Base-by-base conservation (phyloP, 2,888 invertebrate species). In the Netelia melanura region DNA sequence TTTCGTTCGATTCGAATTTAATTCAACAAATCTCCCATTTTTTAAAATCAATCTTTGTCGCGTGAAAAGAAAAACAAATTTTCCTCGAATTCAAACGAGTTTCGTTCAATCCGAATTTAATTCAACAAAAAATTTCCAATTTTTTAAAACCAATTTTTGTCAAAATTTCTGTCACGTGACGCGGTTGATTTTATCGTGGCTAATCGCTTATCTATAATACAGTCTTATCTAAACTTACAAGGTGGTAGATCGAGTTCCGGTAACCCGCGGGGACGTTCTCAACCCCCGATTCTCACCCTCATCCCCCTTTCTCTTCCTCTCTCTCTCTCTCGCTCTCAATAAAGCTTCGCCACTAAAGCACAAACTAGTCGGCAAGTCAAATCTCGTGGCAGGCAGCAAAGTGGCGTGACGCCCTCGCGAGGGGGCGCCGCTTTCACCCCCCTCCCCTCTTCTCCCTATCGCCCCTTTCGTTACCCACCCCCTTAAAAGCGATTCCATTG, bases 401-500 rank as follows among this genome's bases (percentile, higher is more conserved):
- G 86, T 86, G 83, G 86, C 84, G 86, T 81, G 86, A 82, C 81
- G 81, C 76, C 71, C 81, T 76, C 62, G 71, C 52, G 38, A 68
- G 58, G n/a, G 38, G 43, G 2, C 58, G 17, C 30, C 25, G 10
- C 58, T n/a, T 30, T 10, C 23, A 61, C 5, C 58, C 30, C 30
- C 30, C 48, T 71, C 11, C 23, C 17, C 17, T 14, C 58, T 30
- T 44, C 58, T 1, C 65, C 23, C 44, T 11, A 10, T 23, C 43
- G 10, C 14, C 25, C 38, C 56, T 56, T 17, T 9, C 43, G 62
- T 44, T 21, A 48, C 43, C 21, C 70, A 71, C 81, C 68, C 30
- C 82, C 78, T 64, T 72, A 75, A 62, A 11, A 83, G 80, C 74
- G 79, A 85, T 85, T 86, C 85, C 85, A 87, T 87, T 87, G 87